phyloP scores from a whole-genome alignment of 64 coral and sea anemone genomes.

The Actinia tenebrosa region DNA sequence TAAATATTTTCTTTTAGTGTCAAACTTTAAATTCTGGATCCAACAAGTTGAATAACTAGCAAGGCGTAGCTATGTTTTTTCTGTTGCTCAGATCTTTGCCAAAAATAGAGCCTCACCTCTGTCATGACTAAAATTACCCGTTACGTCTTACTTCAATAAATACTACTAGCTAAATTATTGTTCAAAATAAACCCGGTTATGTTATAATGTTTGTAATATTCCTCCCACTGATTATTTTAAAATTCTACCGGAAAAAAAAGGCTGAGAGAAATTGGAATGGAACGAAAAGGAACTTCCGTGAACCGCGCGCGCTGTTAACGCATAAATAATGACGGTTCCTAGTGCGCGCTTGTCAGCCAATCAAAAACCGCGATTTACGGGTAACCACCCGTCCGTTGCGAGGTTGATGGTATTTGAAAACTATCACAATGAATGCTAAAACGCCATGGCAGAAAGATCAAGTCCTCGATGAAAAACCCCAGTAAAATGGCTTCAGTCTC shows the following conservation, averaged over 20 bases:
- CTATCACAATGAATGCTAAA: constrained; percentile 42
- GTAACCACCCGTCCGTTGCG: constrained; percentile 75
- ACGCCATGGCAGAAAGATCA: constrained; percentile 22
- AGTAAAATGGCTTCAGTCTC: constrained; percentile 70
- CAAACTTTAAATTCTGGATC: no score
- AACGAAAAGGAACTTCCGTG: neutral
- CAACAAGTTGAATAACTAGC: neutral
- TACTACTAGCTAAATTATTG: neutral
- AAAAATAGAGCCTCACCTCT: neutral
- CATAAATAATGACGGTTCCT: constrained; percentile 89
- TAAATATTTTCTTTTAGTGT: no score
- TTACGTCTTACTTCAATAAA: neutral
- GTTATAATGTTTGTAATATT: neutral
- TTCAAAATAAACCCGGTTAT: neutral
- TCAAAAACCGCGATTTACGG: constrained; percentile 53
- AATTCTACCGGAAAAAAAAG: neutral
- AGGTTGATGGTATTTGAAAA: constrained; percentile 71
- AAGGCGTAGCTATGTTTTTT: neutral
- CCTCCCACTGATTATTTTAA: neutral
- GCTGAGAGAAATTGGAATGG: neutral
- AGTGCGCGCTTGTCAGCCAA: constrained; percentile 57
- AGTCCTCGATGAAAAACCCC: constrained; percentile 11
- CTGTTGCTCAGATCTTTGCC: neutral
- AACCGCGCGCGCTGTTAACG: constrained; percentile 31
- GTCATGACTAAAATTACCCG: neutral